Base-by-base conservation (phyloP, 2,888 invertebrate genomes). In the Flabesymbios commensalis region DNA sequence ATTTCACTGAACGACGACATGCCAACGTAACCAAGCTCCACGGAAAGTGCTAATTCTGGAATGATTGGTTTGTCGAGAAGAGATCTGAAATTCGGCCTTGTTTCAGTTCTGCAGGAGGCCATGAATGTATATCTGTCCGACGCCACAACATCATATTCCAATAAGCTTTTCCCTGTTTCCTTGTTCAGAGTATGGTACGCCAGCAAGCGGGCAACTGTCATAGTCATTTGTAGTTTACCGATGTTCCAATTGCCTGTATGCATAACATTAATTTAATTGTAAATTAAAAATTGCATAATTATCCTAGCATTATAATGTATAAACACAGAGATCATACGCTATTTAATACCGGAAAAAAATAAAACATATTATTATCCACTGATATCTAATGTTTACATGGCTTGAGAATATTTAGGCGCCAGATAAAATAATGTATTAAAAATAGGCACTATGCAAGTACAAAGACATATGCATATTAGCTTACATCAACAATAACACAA, bases 11-110 rank as follows among this genome's bases (percentile, higher is more conserved):
- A 41, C 10, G 68, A 68, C 3, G 64, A 48, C 7, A 36, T 51
- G 1, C 70, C 68, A 3, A 68, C 43, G 56, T 64, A 64, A n/a
- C 68, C 64, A 2, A 70, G 64, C 24, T 54, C 53, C 2, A 70
- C 19, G n/a, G 48, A 32, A 22, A 67, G 43, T 3, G 29, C 51
- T 7, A 68, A 33, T 14, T 33, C 29, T 7, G 65, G 63, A 10
- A 17, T n/a, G 3, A 14, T 28, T 4, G 26, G 41, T 17, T 17
- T 2, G n/a, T 67, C 55, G 2, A 57, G 41, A 14, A 62, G 51
- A 24, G 55, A 31, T 32, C 67, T 65, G 33, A 58, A 65, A 14
- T 19, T 56, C 32, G 36, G 24, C 19, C 39, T 42, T 14, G 68
- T 53, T 2, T 47, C 36, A 10, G 64, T 59, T 17, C 41, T 24